Evolutionary conservation across 2,888 invertebrate genomes (phyloP).

Genomic region (Seira sanloemensis): DNA sequence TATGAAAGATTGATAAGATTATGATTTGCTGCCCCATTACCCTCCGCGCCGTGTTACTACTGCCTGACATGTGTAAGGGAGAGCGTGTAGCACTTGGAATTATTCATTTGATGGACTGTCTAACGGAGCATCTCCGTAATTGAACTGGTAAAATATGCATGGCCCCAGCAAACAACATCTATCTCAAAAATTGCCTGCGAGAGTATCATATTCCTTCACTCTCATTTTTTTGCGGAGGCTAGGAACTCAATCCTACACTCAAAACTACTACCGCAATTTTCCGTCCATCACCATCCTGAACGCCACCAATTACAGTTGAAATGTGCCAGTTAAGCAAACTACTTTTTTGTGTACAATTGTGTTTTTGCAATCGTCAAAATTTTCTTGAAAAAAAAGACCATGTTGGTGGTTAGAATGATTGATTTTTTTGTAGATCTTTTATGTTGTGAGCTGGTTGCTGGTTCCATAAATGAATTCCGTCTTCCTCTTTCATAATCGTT

Average conservation of each 20-base stretch:
- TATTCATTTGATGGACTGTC: not conserved
- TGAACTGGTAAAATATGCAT: not conserved
- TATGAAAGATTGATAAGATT: no score
- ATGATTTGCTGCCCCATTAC: no score
- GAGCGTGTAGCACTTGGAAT: no score
- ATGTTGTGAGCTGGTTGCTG: not conserved
- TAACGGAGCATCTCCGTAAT: slow-evolving; percentile 1
- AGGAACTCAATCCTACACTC: not conserved
- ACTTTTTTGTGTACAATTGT: not conserved
- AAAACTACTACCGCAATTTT: no score
- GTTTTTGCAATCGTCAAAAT: not conserved
- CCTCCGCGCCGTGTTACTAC: no score
- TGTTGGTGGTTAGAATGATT: not conserved
- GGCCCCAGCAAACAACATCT: slow-evolving; percentile 1
- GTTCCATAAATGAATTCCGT: not conserved
- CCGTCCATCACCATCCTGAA: no score
- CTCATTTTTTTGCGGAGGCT: not conserved
- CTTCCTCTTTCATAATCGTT: not conserved
- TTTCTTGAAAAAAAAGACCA: not conserved
- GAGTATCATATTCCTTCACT: not conserved
- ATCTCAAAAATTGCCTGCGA: not conserved
- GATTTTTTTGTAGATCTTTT: no score
- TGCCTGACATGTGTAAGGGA: no score
- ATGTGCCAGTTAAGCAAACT: not conserved
- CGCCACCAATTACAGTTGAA: not conserved